Evolutionary conservation across 1,140 invertebrate genomes (phyloP), one percentile per base, ranked within the genome.

Genomic region (Brachystomella parvula): DNA sequence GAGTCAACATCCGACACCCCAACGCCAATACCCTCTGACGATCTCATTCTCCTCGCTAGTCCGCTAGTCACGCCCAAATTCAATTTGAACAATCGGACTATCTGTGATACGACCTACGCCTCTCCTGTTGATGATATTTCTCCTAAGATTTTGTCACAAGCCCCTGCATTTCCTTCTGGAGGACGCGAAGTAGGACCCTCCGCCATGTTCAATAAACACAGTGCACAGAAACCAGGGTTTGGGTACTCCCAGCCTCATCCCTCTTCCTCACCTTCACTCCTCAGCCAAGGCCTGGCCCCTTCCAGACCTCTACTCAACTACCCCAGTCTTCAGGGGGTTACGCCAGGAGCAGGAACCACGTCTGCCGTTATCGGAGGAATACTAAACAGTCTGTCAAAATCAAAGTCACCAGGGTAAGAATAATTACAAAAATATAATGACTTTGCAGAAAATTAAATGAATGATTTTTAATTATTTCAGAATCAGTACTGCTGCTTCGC

Each of bases 21-120:
- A 2, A n/a, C 9, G n/a, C n/a, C n/a, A n/a, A n/a, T n/a, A 12
- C 32, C 21, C 6, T 57, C n/a, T 61, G 65, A 67, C 59, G 65
- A 67, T 70, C 68, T 72, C 65, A 72, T 72, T 33, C 49, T 49
- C 28, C 44, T 72, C 24, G 65, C 68, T 44, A 72, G 71, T 70
- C 71, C 71, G 2, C 66, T 70, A 61, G 44, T 63, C 21, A 65
- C 49, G 63, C 65, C 57, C 15, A 72, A 69, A 29, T 69, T 71
- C 61, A 19, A 59, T 35, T 21, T 57, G 1, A 53, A 53, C 21
- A 3, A 29, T 44, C 30, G 12, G 19, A 60, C 21, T 31, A 24
- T 29, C 60, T 62, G 60, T 62, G 60, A 62, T 62, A 62, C 3
- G 3, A n/a, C 39, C 19, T 62, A 62, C 39, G 6, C 60, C 3